Conservation (phyloP, 2,888 invertebrate species). For the Callyntrura sp. region DNA sequence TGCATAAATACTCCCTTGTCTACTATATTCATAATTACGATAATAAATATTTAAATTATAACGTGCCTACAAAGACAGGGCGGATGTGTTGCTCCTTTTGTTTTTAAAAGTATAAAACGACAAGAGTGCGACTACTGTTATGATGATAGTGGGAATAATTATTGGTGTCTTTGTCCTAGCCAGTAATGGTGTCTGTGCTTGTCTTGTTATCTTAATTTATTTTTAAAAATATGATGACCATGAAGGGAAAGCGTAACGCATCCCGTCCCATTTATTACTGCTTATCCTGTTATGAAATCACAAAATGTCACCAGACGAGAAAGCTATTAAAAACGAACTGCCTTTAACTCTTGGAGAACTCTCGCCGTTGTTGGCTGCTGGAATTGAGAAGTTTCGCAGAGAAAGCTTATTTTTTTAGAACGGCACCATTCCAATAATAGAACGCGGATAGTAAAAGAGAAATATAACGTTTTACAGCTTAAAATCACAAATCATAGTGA, state of each 20-base stretch:
- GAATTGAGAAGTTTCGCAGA: background rate
- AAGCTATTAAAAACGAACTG: slow-evolving; percentile 54
- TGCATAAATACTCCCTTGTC: slow-evolving; percentile 21
- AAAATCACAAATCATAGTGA: slow-evolving; percentile 69
- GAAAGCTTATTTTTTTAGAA: background rate
- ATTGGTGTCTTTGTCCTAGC: slow-evolving; percentile 5
- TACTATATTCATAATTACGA: slow-evolving; percentile 34
- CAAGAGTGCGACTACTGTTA: background rate
- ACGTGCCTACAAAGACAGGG: background rate
- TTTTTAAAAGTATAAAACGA: slow-evolving; percentile 7
- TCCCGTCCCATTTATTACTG: slow-evolving; percentile 54
- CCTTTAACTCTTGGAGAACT: background rate
- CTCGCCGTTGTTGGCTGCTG: background rate
- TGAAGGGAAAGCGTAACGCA: slow-evolving; percentile 26
- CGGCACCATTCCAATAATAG: background rate
- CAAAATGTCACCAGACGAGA: slow-evolving; percentile 48
- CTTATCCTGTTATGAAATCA: slow-evolving; percentile 56
- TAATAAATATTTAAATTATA: slow-evolving; percentile 52
- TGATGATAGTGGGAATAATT: background rate
- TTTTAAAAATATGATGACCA: slow-evolving; percentile 59
- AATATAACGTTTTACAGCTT: slow-evolving; percentile 58
- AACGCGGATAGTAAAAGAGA: background rate
- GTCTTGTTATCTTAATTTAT: slow-evolving; percentile 64
- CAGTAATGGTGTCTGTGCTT: background rate
- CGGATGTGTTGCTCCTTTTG: background rate